A percentile compares a stretch with the other conserved stretches of the same genome.
phyloP scores from a whole-genome alignment of 2,888 invertebrate genomes.

The Leucophenga montana region DNA sequence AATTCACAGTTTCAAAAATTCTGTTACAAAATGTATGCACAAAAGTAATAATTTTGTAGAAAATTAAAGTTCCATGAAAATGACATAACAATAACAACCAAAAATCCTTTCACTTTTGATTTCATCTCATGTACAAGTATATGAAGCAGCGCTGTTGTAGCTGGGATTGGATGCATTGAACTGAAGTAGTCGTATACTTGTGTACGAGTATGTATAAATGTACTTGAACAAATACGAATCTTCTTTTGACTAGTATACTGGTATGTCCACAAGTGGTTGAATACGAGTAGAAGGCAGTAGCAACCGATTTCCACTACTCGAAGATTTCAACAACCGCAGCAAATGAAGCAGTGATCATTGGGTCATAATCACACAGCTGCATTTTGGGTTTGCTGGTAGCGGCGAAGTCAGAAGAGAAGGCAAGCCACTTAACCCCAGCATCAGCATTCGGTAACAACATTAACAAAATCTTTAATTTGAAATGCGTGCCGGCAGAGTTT shows the following conservation, averaged over 20 bases:
- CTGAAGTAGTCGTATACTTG: constrained; percentile 19
- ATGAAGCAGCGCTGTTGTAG: constrained; percentile 19
- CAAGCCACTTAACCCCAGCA: constrained; percentile 34
- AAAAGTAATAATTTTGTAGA: too few species aligned
- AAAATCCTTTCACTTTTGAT: constrained; percentile 62
- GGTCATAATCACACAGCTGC: constrained; percentile 30
- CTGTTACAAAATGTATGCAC: too few species aligned
- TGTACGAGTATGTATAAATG: background rate
- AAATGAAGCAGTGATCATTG: constrained; percentile 14
- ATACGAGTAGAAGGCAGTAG: constrained; percentile 26
- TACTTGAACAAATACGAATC: background rate
- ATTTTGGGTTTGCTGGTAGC: background rate
- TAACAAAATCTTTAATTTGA: constrained; percentile 44
- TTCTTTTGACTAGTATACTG: background rate
- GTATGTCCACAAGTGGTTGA: background rate
- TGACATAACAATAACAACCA: background rate
- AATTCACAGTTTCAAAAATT: too few species aligned
- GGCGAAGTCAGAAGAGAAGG: constrained; percentile 38
- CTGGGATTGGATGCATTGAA: too few species aligned
- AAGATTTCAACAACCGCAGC: background rate
- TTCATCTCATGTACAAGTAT: constrained; percentile 1
- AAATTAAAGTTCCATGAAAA: background rate
- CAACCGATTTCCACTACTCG: constrained; percentile 10
- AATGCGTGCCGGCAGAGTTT: constrained; percentile 37
- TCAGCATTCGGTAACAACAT: constrained; percentile 40